Conservation (phyloP, 2,113 vertebrate species). For the Chauna torquata region DNA sequence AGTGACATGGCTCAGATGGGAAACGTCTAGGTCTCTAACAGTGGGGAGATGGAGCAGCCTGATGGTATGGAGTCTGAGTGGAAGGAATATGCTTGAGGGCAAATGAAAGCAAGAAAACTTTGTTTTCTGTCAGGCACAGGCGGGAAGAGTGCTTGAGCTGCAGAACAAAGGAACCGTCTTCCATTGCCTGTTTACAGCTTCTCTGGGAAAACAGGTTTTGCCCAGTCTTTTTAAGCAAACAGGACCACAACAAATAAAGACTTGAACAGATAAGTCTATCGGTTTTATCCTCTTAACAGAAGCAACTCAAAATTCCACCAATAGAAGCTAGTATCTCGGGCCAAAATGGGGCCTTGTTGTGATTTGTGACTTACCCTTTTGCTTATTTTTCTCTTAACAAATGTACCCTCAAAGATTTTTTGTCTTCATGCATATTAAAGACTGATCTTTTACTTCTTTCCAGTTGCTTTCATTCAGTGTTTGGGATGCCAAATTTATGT, state of each 20-base stretch:
- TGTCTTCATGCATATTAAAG: not conserved
- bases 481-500: not conserved
- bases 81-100: not conserved
- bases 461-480: not conserved
- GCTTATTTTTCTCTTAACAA: not conserved
- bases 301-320: not conserved
- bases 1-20: accelerated
- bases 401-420: not conserved
- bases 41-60: not conserved
- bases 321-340: not conserved
- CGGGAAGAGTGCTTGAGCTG: not conserved
- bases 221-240: not conserved
- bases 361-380: not conserved
- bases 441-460: not conserved
- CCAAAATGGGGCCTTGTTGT: not conserved
- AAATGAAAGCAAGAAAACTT: not conserved
- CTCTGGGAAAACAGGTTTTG: not conserved
- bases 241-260: not conserved
- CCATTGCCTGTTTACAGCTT: not conserved
- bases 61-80: not conserved
- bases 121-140: not conserved
- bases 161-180: not conserved
- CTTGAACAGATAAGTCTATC: not conserved
- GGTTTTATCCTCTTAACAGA: not conserved
- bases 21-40: accelerated